Conservation (phyloP, 1,140 invertebrate species). For the Dendroctonus valens region DNA sequence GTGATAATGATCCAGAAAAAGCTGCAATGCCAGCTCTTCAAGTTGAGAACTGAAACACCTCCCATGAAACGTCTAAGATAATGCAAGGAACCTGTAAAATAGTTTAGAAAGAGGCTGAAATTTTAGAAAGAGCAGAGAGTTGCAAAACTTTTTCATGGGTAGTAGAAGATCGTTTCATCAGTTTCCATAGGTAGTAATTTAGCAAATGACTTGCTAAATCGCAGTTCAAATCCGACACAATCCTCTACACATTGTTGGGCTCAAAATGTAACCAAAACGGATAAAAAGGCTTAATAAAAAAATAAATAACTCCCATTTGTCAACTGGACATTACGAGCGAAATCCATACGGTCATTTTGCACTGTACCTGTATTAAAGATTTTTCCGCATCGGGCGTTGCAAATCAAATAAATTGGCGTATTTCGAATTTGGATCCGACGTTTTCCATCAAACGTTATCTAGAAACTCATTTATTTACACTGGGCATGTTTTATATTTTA, state of each 20-base stretch:
- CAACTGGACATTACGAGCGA: constrained; percentile 24
- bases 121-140: no score
- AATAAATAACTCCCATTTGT: constrained; percentile 27
- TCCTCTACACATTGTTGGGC: not conserved
- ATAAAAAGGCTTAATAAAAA: constrained; percentile 13
- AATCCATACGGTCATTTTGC: constrained; percentile 6
- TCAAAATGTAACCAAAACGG: constrained; percentile 11
- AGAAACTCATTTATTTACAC: constrained; percentile 27
- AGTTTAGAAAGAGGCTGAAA: no score
- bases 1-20: no score
- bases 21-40: no score
- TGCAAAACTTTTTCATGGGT: no score
- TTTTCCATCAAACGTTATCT: constrained; percentile 32
- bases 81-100: no score
- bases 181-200: no score
- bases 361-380: constrained; percentile 30
- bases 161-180: no score
- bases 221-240: not conserved
- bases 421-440: constrained; percentile 28
- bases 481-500: constrained; percentile 24
- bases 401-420: constrained; percentile 33
- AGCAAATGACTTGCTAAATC: no score
- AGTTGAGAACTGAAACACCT: no score
- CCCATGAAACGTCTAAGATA: no score
- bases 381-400: constrained; percentile 21